Conservation (phyloP, 2,888 invertebrate species). For the Choreutis nemorana region DNA sequence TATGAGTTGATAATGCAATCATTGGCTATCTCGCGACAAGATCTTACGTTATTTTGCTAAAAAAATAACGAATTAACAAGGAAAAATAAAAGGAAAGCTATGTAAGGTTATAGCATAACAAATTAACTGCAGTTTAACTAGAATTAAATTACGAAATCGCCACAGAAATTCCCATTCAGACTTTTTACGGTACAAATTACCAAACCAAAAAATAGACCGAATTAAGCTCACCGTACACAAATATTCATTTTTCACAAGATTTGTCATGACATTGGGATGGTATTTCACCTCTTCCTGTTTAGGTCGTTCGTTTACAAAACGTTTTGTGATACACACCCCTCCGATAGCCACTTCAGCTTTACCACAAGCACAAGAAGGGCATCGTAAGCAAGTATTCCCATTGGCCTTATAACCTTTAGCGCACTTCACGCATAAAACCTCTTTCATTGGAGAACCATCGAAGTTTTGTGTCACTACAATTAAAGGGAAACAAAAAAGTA, state of each 20-base stretch:
- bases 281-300: conserved; percentile 33
- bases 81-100: no score
- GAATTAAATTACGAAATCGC: no score
- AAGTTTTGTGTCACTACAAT: conserved; percentile 53
- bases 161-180: no score
- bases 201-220: no score
- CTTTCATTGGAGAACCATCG: conserved; percentile 45
- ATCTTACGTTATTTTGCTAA: conserved; percentile 28
- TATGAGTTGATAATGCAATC: conserved; percentile 44
- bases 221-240: conserved; percentile 35
- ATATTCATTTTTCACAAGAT: conserved; percentile 44
- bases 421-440: conserved; percentile 50
- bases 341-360: conserved; percentile 30
- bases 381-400: conserved; percentile 33
- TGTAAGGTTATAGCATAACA: no score
- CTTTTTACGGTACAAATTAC: no score
- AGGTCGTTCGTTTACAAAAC: conserved; percentile 30
- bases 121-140: no score
- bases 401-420: conserved; percentile 32
- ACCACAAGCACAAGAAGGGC: conserved; percentile 33
- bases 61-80: background rate
- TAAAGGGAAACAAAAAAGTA: conserved; percentile 5
- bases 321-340: conserved; percentile 36
- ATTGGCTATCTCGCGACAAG: conserved; percentile 35
- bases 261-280: conserved; percentile 31